phyloP scores from a whole-genome alignment of 2,113 vertebrate genomes.

The Colinus virginianus region DNA sequence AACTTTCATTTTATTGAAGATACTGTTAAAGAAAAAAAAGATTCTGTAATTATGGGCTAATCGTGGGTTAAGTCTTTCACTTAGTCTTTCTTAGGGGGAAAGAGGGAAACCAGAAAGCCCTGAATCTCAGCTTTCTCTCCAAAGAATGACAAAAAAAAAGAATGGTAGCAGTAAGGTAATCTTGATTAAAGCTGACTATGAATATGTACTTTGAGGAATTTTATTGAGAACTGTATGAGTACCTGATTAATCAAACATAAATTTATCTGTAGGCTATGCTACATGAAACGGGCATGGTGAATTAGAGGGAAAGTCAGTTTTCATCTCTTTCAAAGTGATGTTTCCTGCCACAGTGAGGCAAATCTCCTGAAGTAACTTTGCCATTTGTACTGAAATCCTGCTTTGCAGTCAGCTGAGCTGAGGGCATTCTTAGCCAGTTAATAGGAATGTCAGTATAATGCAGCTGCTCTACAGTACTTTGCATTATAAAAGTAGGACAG shows the following conservation, averaged over 20 bases:
- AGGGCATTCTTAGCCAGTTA: slow-evolving; percentile 46
- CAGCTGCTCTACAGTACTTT: slow-evolving; percentile 9
- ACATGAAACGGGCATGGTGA: not conserved
- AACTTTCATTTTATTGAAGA: not conserved
- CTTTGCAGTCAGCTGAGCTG: slow-evolving; percentile 47
- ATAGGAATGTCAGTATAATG: slow-evolving; percentile 24
- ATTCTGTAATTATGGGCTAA: not conserved
- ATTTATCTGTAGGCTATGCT: slow-evolving; percentile 30
- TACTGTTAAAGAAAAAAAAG: not conserved
- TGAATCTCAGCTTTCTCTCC: slow-evolving; percentile 15
- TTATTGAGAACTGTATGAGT: slow-evolving; percentile 16
- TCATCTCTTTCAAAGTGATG: slow-evolving; percentile 36
- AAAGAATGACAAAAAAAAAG: not conserved
- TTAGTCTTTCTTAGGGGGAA: not conserved
- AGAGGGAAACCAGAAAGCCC: not conserved
- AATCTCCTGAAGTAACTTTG: slow-evolving; percentile 53
- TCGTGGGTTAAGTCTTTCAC: not conserved
- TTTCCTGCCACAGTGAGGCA: slow-evolving; percentile 24
- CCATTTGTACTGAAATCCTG: slow-evolving; percentile 43
- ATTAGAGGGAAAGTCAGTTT: slow-evolving; percentile 4
- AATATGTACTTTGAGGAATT: slow-evolving; percentile 10
- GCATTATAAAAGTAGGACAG: slow-evolving; percentile 33
- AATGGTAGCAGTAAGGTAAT: not conserved
- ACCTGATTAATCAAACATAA: slow-evolving; percentile 27
- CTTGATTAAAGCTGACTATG: slow-evolving; percentile 31